Conservation (phyloP, 2,797 vertebrate genomes). For the Sebastes itinus region DNA sequence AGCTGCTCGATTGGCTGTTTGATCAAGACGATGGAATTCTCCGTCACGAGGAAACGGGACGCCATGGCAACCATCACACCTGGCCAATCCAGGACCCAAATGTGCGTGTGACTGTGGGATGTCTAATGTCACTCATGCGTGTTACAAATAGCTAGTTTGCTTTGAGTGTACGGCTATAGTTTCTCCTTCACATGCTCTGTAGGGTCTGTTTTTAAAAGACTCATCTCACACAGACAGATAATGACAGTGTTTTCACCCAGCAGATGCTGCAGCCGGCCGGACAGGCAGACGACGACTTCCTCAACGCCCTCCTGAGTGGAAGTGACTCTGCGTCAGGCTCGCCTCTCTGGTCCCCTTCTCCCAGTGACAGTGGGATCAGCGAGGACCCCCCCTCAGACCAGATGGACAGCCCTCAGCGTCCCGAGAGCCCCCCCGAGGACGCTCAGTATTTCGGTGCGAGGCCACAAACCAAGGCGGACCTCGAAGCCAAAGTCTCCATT, state of each 20-base stretch:
- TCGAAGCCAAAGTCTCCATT: slow-evolving; percentile 76
- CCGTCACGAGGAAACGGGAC: slow-evolving; percentile 78
- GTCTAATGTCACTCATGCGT: slow-evolving; percentile 5
- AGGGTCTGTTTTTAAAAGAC: neutral
- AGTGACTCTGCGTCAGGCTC: slow-evolving; percentile 78
- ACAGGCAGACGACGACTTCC: slow-evolving; percentile 70
- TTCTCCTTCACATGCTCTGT: neutral
- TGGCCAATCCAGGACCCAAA: slow-evolving; percentile 78
- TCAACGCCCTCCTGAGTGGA: slow-evolving; percentile 74
- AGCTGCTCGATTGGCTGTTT: slow-evolving; percentile 94
- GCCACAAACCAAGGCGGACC: slow-evolving; percentile 39
- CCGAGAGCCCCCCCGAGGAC: slow-evolving; percentile 68
- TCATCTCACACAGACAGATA: slow-evolving; percentile 15
- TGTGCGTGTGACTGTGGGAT: slow-evolving; percentile 74
- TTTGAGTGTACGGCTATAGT: neutral
- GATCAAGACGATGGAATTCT: slow-evolving; percentile 91
- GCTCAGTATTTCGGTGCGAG: slow-evolving; percentile 17
- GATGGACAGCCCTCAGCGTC: slow-evolving; percentile 87
- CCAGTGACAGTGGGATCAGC: slow-evolving; percentile 92
- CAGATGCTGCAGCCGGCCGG: slow-evolving; percentile 68
- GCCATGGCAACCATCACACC: slow-evolving; percentile 52
- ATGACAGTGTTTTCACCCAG: slow-evolving; percentile 20
- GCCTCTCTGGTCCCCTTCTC: slow-evolving; percentile 88
- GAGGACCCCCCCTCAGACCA: slow-evolving; percentile 91
- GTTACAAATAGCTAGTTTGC: neutral